Percentiles rank a stretch among this genome's conserved stretches.
phyloP scores from a whole-genome alignment of 2,113 vertebrate genomes.

The Megaceryle maxima region DNA sequence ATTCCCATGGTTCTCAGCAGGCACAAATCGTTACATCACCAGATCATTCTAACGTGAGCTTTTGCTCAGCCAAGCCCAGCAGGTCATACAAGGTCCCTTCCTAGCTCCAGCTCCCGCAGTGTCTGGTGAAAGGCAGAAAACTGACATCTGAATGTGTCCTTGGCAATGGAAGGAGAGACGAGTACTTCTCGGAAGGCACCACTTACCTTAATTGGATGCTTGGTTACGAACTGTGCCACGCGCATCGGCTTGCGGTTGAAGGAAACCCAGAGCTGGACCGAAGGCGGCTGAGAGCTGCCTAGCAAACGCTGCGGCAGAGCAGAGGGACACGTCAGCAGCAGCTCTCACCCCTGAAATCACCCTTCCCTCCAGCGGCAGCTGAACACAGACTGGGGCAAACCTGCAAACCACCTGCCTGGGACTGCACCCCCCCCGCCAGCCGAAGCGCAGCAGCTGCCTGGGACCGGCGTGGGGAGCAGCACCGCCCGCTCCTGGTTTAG shows the following conservation, averaged over 20 bases:
- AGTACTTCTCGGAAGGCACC: not conserved
- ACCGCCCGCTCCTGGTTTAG: not conserved
- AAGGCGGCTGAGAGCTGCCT: conserved; percentile 78
- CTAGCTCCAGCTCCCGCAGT: not conserved
- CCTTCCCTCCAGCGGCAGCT: fast-evolving
- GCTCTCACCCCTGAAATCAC: not conserved
- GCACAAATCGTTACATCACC: not conserved
- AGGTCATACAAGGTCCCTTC: not conserved
- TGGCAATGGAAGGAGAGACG: not conserved
- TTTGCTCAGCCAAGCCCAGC: not conserved
- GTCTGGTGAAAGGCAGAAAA: not conserved
- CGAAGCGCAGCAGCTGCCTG: not conserved
- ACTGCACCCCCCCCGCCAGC: fast-evolving
- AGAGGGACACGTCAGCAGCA: not conserved
- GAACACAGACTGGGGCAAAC: not conserved
- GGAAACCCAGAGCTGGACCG: conserved; percentile 97
- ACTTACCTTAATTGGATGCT: conserved; percentile 93
- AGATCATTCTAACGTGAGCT: fast-evolving
- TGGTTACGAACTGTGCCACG: conserved; percentile 90
- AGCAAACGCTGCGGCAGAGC: conserved; percentile 75
- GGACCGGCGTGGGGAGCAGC: not conserved
- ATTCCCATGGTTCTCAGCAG: not conserved
- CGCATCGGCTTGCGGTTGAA: conserved; percentile 95
- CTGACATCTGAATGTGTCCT: not conserved
- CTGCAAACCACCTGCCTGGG: fast-evolving